phyloP scores from a whole-genome alignment of 2,113 vertebrate species.

The Saccopteryx bilineata region DNA sequence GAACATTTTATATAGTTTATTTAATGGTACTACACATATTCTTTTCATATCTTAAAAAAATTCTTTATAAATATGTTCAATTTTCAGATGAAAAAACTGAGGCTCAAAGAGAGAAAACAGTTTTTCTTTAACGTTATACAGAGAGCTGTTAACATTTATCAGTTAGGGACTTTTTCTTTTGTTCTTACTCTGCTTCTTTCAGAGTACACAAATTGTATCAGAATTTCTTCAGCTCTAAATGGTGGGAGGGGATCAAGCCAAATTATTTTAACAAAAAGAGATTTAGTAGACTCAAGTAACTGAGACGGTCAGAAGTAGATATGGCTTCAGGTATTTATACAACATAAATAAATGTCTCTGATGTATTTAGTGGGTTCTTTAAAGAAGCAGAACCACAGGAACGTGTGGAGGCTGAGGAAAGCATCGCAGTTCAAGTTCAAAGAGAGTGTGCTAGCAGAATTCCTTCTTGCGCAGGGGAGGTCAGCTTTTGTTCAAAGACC shows the following conservation, averaged over 20 bases:
- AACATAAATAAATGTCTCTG: background rate
- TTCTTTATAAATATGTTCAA: background rate
- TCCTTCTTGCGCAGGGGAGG: background rate
- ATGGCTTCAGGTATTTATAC: background rate
- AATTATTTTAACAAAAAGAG: background rate
- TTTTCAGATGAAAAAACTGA: background rate
- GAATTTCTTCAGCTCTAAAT: background rate
- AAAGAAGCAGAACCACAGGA: background rate
- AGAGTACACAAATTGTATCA: background rate
- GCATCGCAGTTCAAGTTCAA: background rate
- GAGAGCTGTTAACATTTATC: background rate
- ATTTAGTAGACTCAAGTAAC: background rate
- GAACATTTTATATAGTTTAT: background rate
- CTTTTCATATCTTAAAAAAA: background rate
- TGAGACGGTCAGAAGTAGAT: background rate
- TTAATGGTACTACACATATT: background rate
- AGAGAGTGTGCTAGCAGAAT: background rate
- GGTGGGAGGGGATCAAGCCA: background rate
- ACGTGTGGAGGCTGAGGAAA: background rate
- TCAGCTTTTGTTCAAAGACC: background rate
- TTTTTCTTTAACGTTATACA: conserved; percentile 35
- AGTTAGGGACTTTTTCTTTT: background rate
- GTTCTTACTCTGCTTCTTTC: background rate
- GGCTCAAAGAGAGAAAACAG: background rate
- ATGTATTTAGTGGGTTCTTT: background rate